Conservation (phyloP, 2,797 vertebrate species). For the Pelobates cultripes region DNA sequence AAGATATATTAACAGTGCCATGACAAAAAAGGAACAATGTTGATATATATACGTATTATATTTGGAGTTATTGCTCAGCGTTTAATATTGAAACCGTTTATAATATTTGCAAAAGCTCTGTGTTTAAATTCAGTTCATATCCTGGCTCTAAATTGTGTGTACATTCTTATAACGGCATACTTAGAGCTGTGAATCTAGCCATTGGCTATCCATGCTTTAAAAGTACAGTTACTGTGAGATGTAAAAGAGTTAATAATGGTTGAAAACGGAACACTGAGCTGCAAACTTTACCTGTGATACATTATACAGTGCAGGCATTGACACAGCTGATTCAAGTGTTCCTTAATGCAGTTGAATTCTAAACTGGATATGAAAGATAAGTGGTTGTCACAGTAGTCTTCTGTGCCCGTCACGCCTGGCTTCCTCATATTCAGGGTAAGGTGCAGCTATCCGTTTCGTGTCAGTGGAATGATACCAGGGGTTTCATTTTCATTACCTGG, state of each 20-base stretch:
- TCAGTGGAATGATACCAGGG: conserved; percentile 30
- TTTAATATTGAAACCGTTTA: too few relatives aligned
- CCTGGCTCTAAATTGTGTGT: too few relatives aligned
- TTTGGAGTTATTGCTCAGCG: too few relatives aligned
- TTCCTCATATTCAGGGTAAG: conserved; percentile 37
- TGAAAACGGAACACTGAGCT: neutral
- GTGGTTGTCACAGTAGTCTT: conserved; percentile 33
- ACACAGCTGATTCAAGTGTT: conserved; percentile 39
- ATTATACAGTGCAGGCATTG: conserved; percentile 20
- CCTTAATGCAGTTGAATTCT: conserved; percentile 20
- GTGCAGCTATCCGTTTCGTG: conserved; percentile 31
- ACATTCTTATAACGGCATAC: too few relatives aligned
- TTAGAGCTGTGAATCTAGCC: too few relatives aligned
- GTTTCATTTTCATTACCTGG: conserved; percentile 46
- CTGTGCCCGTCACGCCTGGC: conserved; percentile 31
- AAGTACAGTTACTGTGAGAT: neutral
- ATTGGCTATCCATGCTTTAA: too few relatives aligned
- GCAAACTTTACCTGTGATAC: conserved; percentile 25
- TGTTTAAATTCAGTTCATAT: too few relatives aligned
- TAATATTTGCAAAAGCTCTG: too few relatives aligned
- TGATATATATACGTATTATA: too few relatives aligned
- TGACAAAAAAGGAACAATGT: too few relatives aligned
- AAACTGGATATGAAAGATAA: conserved; percentile 43
- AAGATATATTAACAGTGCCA: too few relatives aligned
- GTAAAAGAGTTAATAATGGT: conserved; percentile 26